phyloP scores from a whole-genome alignment of 2,888 invertebrate genomes.

The Pheosia gnoma region DNA sequence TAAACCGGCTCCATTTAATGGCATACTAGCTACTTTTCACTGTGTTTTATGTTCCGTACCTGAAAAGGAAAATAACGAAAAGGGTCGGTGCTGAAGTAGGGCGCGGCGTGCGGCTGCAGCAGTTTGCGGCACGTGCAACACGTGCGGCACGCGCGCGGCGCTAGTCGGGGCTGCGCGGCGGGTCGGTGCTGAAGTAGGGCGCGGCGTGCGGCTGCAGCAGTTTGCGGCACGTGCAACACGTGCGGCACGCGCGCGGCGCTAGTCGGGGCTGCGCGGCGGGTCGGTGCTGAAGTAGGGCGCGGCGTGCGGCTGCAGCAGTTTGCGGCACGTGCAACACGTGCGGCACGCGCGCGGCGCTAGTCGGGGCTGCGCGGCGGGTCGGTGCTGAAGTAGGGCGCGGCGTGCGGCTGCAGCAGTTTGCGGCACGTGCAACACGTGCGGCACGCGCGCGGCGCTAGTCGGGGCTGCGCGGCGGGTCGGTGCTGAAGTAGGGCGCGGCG shows the following conservation, averaged over 20 bases:
- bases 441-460: conserved; percentile 97
- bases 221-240: too few species aligned
- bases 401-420: conserved; percentile 90
- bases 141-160: not conserved
- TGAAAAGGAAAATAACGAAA: too few species aligned
- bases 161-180: conserved; percentile 79
- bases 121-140: too few species aligned
- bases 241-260: conserved; percentile 10
- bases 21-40: too few species aligned
- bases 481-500: conserved; percentile 93
- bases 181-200: conserved; percentile 94
- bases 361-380: conserved; percentile 94
- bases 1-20: too few species aligned
- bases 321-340: too few species aligned
- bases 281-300: conserved; percentile 95
- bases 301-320: conserved; percentile 93
- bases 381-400: conserved; percentile 92
- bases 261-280: conserved; percentile 82
- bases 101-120: conserved; percentile 63
- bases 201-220: conserved; percentile 95
- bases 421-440: too few species aligned
- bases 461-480: conserved; percentile 92
- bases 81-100: conserved; percentile 93
- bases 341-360: too few species aligned
- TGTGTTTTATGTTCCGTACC: too few species aligned